Conservation (phyloP, 1,140 invertebrate species). For the Leptoteleia sp. region DNA sequence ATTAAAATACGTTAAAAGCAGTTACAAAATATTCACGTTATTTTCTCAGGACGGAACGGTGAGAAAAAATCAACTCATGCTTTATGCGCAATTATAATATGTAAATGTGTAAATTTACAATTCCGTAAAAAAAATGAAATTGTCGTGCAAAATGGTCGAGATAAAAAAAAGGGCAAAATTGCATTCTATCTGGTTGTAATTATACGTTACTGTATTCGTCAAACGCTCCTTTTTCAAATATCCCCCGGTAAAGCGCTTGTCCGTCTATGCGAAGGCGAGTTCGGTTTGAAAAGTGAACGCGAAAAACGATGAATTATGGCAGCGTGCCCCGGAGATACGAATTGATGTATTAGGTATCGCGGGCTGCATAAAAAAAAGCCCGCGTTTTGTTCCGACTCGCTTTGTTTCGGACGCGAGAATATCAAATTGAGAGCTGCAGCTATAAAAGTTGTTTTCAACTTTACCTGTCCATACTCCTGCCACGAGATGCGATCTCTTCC, state of each 20-base stretch:
- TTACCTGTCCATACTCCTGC: slow-evolving; percentile 54
- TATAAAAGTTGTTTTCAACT: slow-evolving; percentile 23
- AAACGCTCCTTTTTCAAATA: neutral
- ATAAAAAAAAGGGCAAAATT: too few relatives aligned
- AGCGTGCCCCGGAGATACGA: neutral
- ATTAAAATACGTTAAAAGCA: too few relatives aligned
- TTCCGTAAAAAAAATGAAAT: too few relatives aligned
- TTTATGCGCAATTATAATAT: too few relatives aligned
- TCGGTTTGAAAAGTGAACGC: slow-evolving; percentile 23
- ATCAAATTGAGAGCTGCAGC: slow-evolving; percentile 6
- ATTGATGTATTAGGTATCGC: slow-evolving; percentile 18
- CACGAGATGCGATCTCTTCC: slow-evolving; percentile 31
- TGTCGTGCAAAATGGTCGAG: too few relatives aligned
- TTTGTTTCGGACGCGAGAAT: neutral
- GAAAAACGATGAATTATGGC: slow-evolving; percentile 24
- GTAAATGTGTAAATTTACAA: too few relatives aligned
- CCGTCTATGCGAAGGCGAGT: slow-evolving; percentile 4
- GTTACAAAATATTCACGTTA: too few relatives aligned
- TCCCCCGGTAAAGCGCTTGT: slow-evolving; percentile 6
- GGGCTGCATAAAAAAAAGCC: slow-evolving; percentile 30
- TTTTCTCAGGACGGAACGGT: too few relatives aligned
- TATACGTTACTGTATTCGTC: neutral
- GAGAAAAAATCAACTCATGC: too few relatives aligned
- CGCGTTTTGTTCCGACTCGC: slow-evolving; percentile 5
- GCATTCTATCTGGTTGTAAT: neutral